A percentile compares a stretch with the other conserved stretches of the same genome.
These are phyloP conservation scores for Arvicanthis niloticus DNA, from an alignment of 2,113 vertebrate species.

Conservation along the genomic window DNA sequence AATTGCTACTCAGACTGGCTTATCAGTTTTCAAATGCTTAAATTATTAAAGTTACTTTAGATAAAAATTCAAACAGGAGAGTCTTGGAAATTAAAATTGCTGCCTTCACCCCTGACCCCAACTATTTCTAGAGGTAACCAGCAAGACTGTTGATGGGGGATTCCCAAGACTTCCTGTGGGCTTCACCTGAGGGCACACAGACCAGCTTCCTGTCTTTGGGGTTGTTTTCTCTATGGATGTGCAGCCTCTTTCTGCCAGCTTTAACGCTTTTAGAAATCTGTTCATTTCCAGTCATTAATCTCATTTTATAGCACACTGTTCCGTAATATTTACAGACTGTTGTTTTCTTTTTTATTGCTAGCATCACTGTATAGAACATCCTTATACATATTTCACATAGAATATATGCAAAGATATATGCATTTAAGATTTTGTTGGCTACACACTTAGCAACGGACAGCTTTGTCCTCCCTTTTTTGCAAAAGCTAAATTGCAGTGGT, in stretches of 20 bases:
- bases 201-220: neutral
- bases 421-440: constrained; percentile 1
- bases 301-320: neutral
- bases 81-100: neutral
- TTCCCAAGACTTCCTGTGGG: neutral
- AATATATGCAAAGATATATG: neutral
- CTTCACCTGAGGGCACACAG: neutral
- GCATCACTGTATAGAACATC: neutral
- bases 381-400: neutral
- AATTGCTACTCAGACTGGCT: neutral
- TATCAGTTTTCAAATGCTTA: neutral
- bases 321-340: neutral
- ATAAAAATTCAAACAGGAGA: neutral
- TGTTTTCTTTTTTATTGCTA: neutral
- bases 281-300: neutral
- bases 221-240: neutral
- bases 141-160: neutral
- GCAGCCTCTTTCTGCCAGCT: neutral
- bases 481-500: neutral
- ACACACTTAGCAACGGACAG: neutral
- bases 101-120: neutral
- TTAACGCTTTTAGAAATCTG: neutral
- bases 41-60: constrained; percentile 16
- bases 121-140: neutral
- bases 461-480: neutral